These are phyloP conservation scores for Toxostoma redivivum DNA, from an alignment of 2,113 vertebrate species.

Conservation along the genomic window DNA sequence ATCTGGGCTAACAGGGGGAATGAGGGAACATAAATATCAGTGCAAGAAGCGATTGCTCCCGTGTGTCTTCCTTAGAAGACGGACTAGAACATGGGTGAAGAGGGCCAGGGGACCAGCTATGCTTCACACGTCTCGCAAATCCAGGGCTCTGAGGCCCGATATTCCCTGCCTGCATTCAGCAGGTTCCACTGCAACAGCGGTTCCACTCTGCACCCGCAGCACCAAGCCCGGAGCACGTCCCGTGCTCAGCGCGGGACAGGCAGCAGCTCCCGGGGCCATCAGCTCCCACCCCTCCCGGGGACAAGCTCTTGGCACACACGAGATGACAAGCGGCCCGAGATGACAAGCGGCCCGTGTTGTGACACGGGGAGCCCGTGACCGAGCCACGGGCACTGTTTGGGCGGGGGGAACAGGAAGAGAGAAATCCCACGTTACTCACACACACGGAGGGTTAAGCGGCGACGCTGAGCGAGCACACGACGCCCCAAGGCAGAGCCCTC, in stretches of 20 bases:
- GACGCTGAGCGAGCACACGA: fast-evolving
- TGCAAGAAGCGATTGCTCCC: background rate
- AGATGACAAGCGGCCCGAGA: background rate
- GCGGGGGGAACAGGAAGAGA: too few species aligned
- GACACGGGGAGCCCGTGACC: background rate
- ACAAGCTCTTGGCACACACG: background rate
- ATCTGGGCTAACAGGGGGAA: too few species aligned
- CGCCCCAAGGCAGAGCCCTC: fast-evolving
- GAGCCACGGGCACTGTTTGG: too few species aligned
- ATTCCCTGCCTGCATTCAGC: background rate
- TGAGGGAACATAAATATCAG: background rate
- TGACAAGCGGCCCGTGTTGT: background rate
- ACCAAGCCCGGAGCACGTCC: background rate
- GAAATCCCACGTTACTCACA: background rate
- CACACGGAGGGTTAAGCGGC: fast-evolving
- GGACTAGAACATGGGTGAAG: background rate
- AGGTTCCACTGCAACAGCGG: background rate
- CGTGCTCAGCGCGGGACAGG: background rate
- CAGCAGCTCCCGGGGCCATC: background rate
- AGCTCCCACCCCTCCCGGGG: background rate
- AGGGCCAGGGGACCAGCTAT: background rate
- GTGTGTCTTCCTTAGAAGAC: too few species aligned
- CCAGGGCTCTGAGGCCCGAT: fast-evolving
- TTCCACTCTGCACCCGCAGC: background rate
- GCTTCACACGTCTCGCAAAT: background rate